A percentile compares a stretch with the other conserved stretches of the same genome.
These are phyloP conservation scores for Vicugna pacos DNA, from an alignment of 2,113 vertebrate species.

Conservation along the genomic window DNA sequence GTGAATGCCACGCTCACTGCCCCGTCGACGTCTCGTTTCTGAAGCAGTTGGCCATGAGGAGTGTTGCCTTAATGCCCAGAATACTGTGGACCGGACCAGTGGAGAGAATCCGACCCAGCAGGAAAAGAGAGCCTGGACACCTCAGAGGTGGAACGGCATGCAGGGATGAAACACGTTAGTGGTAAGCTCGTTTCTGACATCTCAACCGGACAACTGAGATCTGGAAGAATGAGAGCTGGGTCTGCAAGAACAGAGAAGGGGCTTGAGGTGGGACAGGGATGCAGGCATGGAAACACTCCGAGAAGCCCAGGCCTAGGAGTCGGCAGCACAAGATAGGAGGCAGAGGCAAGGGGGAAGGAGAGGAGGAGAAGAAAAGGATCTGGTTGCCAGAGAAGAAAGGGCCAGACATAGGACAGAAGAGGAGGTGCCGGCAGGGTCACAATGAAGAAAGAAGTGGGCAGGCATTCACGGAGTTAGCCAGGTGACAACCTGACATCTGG, in stretches of 20 bases:
- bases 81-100: neutral
- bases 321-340: neutral
- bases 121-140: neutral
- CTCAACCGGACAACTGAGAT: neutral
- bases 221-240: neutral
- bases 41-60: neutral
- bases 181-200: neutral
- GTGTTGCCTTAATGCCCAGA: neutral
- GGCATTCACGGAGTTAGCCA: fast-evolving
- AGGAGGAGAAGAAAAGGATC: too few species aligned
- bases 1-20: neutral
- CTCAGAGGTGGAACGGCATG: too few species aligned
- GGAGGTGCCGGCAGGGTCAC: fast-evolving
- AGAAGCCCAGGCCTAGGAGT: fast-evolving
- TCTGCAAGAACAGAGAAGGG: neutral
- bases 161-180: too few species aligned
- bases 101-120: too few species aligned
- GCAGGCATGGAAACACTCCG: fast-evolving
- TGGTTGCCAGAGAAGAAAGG: neutral
- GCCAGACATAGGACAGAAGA: fast-evolving
- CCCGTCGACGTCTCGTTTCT: fast-evolving
- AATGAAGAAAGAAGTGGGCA: too few species aligned
- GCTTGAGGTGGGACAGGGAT: fast-evolving
- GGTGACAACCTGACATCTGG: fast-evolving
- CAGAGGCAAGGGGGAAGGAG: neutral